Conservation (phyloP, 2,797 vertebrate species). For the Simalia tracyae region DNA sequence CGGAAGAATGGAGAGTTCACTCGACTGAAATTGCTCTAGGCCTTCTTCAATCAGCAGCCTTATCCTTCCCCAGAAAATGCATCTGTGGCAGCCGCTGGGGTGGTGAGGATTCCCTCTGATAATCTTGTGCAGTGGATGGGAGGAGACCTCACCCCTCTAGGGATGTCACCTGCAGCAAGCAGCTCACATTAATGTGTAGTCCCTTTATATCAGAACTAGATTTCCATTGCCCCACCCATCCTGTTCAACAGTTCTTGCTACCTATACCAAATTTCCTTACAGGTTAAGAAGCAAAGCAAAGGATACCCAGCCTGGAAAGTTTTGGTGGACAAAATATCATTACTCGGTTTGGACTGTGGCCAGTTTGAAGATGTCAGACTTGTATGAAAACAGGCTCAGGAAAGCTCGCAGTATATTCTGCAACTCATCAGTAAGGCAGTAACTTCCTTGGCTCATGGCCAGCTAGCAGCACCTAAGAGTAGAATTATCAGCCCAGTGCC, state of each 20-base stretch:
- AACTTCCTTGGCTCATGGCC: not conserved
- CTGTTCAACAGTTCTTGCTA: not conserved
- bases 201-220: not conserved
- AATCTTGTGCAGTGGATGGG: not conserved
- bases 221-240: not conserved
- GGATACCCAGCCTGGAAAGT: not conserved
- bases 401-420: slow-evolving; percentile 4
- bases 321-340: slow-evolving; percentile 22
- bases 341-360: slow-evolving; percentile 1
- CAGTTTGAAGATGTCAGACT: not conserved
- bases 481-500: not conserved
- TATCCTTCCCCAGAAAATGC: too few relatives aligned
- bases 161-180: not conserved
- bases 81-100: not conserved
- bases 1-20: not conserved
- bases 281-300: not conserved
- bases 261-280: not conserved
- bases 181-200: not conserved
- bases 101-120: not conserved
- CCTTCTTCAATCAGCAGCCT: not conserved
- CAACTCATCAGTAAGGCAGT: slow-evolving; percentile 9
- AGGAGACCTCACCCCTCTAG: not conserved
- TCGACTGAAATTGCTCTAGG: not conserved
- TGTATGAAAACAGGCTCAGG: slow-evolving; percentile 10
- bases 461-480: not conserved